phyloP scores from a whole-genome alignment of 2,797 vertebrate species.

The Acrossocheilus wenchowensis region DNA sequence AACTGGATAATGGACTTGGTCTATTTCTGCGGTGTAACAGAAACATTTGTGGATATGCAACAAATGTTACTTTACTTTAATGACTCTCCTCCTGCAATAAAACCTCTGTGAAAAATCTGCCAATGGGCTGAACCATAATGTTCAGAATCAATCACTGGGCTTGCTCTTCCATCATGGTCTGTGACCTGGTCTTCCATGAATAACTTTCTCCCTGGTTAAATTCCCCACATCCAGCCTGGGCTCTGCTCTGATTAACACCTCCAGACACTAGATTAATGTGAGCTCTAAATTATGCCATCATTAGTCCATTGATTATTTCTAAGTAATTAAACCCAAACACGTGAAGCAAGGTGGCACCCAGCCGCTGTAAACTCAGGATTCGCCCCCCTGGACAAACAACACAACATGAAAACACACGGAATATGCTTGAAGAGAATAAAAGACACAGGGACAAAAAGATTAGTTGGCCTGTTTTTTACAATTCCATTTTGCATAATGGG shows the following conservation, averaged over 20 bases:
- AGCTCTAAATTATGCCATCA: conserved; percentile 71
- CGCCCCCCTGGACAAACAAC: conserved; percentile 37
- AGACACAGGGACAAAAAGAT: conserved; percentile 33
- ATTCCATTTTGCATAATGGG: conserved; percentile 60
- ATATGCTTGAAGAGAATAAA: conserved; percentile 44
- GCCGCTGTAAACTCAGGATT: conserved; percentile 57
- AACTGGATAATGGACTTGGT: not conserved
- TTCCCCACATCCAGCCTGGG: conserved; percentile 62
- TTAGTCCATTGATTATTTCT: conserved; percentile 75
- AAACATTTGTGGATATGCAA: conserved; percentile 19
- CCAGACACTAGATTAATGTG: conserved; percentile 70
- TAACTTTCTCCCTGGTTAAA: conserved; percentile 46
- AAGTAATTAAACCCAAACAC: conserved; percentile 69
- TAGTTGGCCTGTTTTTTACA: conserved; percentile 50
- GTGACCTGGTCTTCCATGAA: conserved; percentile 48
- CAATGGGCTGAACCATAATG: not conserved
- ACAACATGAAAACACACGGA: conserved; percentile 40
- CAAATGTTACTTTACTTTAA: conserved; percentile 15
- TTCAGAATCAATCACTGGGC: conserved; percentile 50
- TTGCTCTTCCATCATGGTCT: conserved; percentile 29
- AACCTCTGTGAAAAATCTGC: conserved; percentile 13
- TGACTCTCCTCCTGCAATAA: not conserved
- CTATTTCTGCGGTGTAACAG: not conserved
- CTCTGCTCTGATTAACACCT: conserved; percentile 71
- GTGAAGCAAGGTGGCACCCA: conserved; percentile 55